Evolutionary conservation across 2,113 vertebrate genomes (phyloP), one percentile per base, ranked within the genome.

Genomic region (Platysternon megacephalum): DNA sequence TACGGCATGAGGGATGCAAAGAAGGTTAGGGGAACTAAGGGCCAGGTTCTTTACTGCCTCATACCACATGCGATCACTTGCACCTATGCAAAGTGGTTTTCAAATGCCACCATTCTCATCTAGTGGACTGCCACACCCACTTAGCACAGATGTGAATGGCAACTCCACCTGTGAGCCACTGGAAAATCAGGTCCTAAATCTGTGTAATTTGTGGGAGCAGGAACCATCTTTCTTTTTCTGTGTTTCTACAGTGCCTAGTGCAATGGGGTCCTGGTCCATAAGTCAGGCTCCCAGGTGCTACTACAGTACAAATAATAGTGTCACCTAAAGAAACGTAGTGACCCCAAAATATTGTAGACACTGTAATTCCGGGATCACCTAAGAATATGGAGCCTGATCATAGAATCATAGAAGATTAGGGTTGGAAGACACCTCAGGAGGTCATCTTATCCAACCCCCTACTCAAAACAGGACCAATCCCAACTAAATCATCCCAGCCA

Each of bases 151-250:
- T 26, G 39, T 2, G 3, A 78, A 17, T 21, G 68, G 68, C 19
- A 74, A 26, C n/a, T 74, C n/a, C n/a, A 42, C 0, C 1, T 4
- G 24, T 5, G 3, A 90, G 39, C 49, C 2, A 2, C 0, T 3
- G 39, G 39, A 44, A 44, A 42, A 74, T 22, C 72, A 26, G 72
- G 21, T 72, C 10, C 11, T 42, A 74, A 44, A 65, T 83, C 82
- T 1, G 0, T 3, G 0, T 1, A 17, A 44, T 2, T 12, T 88
- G 2, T 1, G 19, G 52, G 21, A 22, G 2, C 2, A 2, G 26
- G 78, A 49, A 42, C 29, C 2, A 3, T 6, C 12, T 0, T 61
- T 68, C 35, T 6, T 49, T 3, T 0, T 49, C 2, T 3, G 0
- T 2, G 13, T 21, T 84, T 48, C 4, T 2, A 0, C 48, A 49